Conservation (phyloP, 2,888 invertebrate genomes). For the Uropetala carovei region DNA sequence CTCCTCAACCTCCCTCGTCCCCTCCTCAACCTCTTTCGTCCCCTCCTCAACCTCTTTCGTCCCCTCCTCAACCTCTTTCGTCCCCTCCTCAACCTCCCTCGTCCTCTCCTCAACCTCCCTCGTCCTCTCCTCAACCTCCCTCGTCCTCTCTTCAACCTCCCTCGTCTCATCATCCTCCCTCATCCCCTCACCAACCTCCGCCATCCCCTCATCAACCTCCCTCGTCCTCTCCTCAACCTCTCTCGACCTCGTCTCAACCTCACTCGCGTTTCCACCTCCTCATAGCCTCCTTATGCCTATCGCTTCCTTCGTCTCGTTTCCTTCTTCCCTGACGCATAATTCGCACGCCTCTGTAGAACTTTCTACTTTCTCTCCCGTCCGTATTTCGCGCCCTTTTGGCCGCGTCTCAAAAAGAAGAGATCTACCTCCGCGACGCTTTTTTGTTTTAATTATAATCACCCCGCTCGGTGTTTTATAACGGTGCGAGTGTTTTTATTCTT, state of each 20-base stretch:
- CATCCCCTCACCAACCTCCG: neutral
- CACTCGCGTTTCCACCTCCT: too few species aligned
- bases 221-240: neutral
- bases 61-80: neutral
- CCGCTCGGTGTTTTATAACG: neutral
- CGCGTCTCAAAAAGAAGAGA: neutral
- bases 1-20: neutral
- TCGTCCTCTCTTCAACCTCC: too few species aligned
- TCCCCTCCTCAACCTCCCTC: too few species aligned
- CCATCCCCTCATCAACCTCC: neutral
- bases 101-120: neutral
- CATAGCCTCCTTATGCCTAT: neutral
- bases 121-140: neutral
- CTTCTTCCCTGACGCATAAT: neutral
- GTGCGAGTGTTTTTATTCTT: neutral
- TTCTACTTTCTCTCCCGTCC: slow-evolving; percentile 45
- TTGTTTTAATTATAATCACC: neutral
- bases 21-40: too few species aligned
- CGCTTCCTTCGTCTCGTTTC: slow-evolving; percentile 37
- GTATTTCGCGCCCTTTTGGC: neutral
- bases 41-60: too few species aligned
- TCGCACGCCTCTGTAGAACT: slow-evolving; percentile 33
- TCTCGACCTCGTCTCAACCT: neutral
- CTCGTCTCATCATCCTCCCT: neutral
- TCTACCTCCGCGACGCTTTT: neutral